A percentile compares a stretch with the other conserved stretches of the same genome.
These are phyloP conservation scores for Entosphenus tridentatus DNA, from an alignment of 2,113 vertebrate species.

Conservation along the genomic window DNA sequence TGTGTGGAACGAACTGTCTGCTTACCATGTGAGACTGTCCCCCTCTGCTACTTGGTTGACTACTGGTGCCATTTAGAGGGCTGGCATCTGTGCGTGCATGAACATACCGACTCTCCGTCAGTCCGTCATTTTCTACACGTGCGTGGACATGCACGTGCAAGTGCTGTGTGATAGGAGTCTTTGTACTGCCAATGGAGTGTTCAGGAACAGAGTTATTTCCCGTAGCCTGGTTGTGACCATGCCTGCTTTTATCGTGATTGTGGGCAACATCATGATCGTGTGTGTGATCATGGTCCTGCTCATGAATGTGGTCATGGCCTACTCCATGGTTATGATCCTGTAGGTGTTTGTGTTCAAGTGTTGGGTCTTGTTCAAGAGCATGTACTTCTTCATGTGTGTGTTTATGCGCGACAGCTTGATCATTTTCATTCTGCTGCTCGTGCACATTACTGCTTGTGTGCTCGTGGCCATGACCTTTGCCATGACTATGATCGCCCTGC, in stretches of 20 bases:
- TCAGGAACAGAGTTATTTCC: too few relatives aligned
- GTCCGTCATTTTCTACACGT: constrained; percentile 16
- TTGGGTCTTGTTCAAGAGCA: neutral
- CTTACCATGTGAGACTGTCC: too few relatives aligned
- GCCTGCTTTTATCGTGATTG: constrained; percentile 5
- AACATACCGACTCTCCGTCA: constrained; percentile 4
- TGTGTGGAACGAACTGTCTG: too few relatives aligned
- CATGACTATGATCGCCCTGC: constrained; percentile 20
- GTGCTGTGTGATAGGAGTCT: constrained; percentile 6
- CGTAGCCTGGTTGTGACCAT: constrained; percentile 13
- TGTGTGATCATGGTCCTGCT: constrained; percentile 16
- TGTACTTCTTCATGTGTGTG: constrained; percentile 20
- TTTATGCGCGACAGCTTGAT: constrained; percentile 28
- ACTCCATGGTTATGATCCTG: constrained; percentile 17
- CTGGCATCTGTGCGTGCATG: neutral
- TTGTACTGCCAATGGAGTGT: too few relatives aligned
- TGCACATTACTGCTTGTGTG: constrained; percentile 26
- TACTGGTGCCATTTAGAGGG: neutral
- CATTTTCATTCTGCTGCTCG: constrained; percentile 22
- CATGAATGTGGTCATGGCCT: constrained; percentile 19
- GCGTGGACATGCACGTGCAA: constrained; percentile 19
- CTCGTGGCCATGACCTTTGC: constrained; percentile 24
- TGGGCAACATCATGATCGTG: too few relatives aligned
- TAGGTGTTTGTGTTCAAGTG: constrained; percentile 12
- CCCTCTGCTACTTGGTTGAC: neutral